These are phyloP conservation scores for Amphimallon solstitiale DNA, from an alignment of 2,888 invertebrate genomes.

Conservation along the genomic window DNA sequence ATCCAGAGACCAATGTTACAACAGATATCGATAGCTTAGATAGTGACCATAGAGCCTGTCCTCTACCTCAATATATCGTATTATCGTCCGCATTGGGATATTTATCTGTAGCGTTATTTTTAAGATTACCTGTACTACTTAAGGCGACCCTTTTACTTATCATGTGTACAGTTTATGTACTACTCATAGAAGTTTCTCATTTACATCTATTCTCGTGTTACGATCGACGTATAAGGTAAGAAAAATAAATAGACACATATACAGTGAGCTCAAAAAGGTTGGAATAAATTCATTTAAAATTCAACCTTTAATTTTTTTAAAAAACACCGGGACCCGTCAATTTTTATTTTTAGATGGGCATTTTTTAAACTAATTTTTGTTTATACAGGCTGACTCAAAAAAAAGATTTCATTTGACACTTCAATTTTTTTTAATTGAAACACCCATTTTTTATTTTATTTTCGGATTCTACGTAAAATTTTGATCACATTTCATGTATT, in stretches of 20 bases:
- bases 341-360: no score
- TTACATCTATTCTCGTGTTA: slow-evolving; percentile 83
- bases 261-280: no score
- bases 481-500: no score
- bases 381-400: no score
- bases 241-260: slow-evolving; percentile 47
- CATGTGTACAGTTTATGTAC: slow-evolving; percentile 82
- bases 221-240: slow-evolving; percentile 80
- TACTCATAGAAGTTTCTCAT: slow-evolving; percentile 85
- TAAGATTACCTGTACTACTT: slow-evolving; percentile 82
- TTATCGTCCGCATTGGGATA: slow-evolving; percentile 86
- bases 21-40: slow-evolving; percentile 60
- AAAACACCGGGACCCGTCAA: no score
- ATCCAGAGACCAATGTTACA: slow-evolving; percentile 66
- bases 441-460: no score
- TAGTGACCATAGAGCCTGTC: slow-evolving; percentile 80
- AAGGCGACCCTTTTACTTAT: slow-evolving; percentile 81
- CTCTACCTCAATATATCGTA: slow-evolving; percentile 87
- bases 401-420: no score
- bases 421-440: no score
- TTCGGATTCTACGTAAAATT: no score
- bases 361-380: no score
- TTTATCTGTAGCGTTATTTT: slow-evolving; percentile 85
- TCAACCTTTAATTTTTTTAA: no score
- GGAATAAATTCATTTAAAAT: no score